phyloP scores from a whole-genome alignment of 2,797 vertebrate genomes.

The Pseudochirops corinnae region DNA sequence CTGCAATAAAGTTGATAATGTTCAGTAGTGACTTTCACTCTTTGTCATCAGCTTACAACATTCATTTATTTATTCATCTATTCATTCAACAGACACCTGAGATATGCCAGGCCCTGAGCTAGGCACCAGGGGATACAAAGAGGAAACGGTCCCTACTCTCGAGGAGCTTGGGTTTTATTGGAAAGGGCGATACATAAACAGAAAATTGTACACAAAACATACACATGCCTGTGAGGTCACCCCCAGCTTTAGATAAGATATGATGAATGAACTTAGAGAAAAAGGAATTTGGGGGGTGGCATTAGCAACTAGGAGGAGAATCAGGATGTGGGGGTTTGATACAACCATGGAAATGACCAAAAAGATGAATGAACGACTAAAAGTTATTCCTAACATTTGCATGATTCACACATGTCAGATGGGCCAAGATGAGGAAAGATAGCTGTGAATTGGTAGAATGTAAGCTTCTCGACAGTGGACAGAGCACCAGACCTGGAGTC shows the following conservation, averaged over 20 bases:
- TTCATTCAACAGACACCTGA: neutral
- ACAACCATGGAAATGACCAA: neutral
- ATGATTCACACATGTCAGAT: neutral
- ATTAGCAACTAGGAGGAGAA: neutral
- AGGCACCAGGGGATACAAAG: neutral
- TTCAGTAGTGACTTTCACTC: slow-evolving; percentile 39
- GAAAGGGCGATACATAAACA: neutral
- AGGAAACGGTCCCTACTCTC: neutral
- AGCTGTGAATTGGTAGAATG: neutral
- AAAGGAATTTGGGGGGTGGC: neutral
- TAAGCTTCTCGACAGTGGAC: neutral
- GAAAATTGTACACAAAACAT: neutral
- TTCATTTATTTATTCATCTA: neutral
- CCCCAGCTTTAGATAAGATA: neutral
- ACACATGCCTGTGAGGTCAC: neutral
- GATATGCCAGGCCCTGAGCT: neutral
- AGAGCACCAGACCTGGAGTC: neutral
- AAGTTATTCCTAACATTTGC: neutral
- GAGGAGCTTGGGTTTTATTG: neutral
- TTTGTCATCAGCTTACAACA: neutral
- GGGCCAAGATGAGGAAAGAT: neutral
- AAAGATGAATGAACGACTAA: neutral
- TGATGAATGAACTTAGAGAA: neutral
- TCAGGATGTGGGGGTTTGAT: neutral
- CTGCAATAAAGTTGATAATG: slow-evolving; percentile 77